Evolutionary conservation across 2,888 invertebrate species (phyloP), one percentile per base, ranked within the genome.

Genomic region (Eupithecia pulchellata): DNA sequence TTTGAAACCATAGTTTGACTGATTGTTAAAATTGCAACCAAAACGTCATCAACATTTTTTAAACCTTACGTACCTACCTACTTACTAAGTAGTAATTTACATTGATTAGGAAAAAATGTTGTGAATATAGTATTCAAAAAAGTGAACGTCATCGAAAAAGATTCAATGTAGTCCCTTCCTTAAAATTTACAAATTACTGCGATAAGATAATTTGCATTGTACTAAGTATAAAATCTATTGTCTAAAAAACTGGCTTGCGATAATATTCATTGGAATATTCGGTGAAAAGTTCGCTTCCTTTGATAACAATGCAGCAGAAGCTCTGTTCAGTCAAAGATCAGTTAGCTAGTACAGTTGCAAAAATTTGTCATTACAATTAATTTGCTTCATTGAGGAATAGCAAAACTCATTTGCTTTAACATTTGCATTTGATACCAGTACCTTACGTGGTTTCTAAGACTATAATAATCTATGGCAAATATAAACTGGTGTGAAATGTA

Each of bases 201-300:
- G 87, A 88, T 89, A 86, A 89, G 84, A 81, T 83, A 65, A 47
- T 34, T 74, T 39, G 55, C 55, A 66, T 76, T 73, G 74, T 71
- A 32, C 60, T 52, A 71, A 52, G 74, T 71, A 32, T 63, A 58
- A 71, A 52, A 25, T 52, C 52, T 52, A 4, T 52, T 52, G 52
- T 52, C 52, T 13, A 52, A 52, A 47, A 88, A 89, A 86, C 79
- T 76, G 75, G 61, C 76, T 84, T 69, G 66, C 64, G 90, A 91
- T 90, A 89, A 78, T 81, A 89, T 91, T 91, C 88, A 85, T 55
- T 70, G 79, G 80, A 81, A 85, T 86, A 87, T 88, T 90, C 88
- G 85, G 84, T 13, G 52, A 52, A 85, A 89, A 87, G 84, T 82
- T 83, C 82, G 85, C 82, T 88, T 89, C 89, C 89, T 87, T 78